Base-by-base conservation (phyloP, 2,113 vertebrate species). In the Corvus moneduloides region DNA sequence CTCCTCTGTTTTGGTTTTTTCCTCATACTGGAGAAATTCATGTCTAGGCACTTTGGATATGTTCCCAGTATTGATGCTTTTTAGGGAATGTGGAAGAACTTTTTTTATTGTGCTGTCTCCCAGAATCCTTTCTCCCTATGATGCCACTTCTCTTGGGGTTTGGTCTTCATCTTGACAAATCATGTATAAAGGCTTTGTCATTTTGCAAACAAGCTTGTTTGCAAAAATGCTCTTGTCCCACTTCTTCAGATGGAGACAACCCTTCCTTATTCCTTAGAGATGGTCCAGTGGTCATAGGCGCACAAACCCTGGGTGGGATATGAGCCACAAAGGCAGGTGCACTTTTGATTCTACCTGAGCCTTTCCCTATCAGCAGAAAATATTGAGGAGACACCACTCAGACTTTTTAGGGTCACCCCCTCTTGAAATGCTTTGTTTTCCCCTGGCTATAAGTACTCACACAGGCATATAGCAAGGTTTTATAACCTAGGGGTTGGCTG, bases 201-300 rank as follows among this genome's bases (percentile, higher is more conserved):
- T 66, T 71, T 67, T 59, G 4, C 5, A 32, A 44, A 24, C 13
- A 59, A 82, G 11, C 10, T 90, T 78, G 7, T 62, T 79, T 62
- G 10, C 19, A 92, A 52, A 90, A 71, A 56, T 43, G 7, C 15
- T 72, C 32, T 82, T 79, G 9, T 11, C 13, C 5, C 11, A 4
- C 14, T 91, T 83, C 11, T 4, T 64, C 33, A 84, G 19, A 64
- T 64, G 14, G 21, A 89, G n/a, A 35, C 18, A 84, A 35, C 9
- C 0, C 0, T n/a, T 76, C 19, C 26, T 73, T 80, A 24, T 15
- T 92, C 20, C 30, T 51, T 24, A 72, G 48, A 35, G 21, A 37
- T 7, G 2, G 4, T 58, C 32, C 24, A n/a, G 61, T 49, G 16
- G 9, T 69, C 58, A 52, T 5, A 52, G 51, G 19, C 0, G 0